Percentiles rank a stretch among this genome's conserved stretches.
Conservation (phyloP, 2,888 invertebrate species). For the Agrochola litura region DNA sequence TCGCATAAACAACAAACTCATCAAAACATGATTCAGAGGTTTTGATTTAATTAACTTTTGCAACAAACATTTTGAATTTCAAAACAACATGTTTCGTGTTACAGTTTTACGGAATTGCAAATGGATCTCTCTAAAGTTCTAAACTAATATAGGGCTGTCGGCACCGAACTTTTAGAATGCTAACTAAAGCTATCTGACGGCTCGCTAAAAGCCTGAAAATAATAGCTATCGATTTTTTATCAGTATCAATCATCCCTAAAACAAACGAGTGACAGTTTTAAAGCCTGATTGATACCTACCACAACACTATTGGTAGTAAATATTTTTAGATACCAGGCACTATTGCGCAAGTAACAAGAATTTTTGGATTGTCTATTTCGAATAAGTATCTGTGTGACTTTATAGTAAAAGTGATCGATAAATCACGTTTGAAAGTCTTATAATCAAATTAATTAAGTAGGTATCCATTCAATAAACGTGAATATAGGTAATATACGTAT, state of each 20-base stretch:
- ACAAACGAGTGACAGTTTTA: constrained; percentile 33
- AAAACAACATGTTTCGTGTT: not conserved
- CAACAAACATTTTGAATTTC: not conserved
- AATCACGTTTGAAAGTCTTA: not conserved
- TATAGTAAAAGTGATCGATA: not conserved
- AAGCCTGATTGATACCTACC: constrained; percentile 18
- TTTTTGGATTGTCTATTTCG: not conserved
- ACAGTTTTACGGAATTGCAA: constrained; percentile 14
- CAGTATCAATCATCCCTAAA: constrained; percentile 49
- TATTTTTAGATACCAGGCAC: not conserved
- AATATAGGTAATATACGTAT: not conserved
- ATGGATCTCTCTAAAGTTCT: constrained; percentile 4
- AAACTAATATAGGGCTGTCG: constrained; percentile 15
- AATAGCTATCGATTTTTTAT: constrained; percentile 48
- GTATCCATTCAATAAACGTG: not conserved
- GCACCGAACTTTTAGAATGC: constrained; percentile 10
- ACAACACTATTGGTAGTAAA: constrained; percentile 8
- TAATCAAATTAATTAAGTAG: not conserved
- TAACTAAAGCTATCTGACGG: constrained; percentile 21
- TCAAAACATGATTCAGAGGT: not conserved
- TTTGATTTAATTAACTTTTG: constrained; percentile 2
- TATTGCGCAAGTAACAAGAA: not conserved
- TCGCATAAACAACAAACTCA: not conserved
- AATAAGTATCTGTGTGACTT: not conserved
- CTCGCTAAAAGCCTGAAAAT: constrained; percentile 46